Evolutionary conservation across 2,797 vertebrate species (phyloP).

Genomic region (Chelmon rostratus): DNA sequence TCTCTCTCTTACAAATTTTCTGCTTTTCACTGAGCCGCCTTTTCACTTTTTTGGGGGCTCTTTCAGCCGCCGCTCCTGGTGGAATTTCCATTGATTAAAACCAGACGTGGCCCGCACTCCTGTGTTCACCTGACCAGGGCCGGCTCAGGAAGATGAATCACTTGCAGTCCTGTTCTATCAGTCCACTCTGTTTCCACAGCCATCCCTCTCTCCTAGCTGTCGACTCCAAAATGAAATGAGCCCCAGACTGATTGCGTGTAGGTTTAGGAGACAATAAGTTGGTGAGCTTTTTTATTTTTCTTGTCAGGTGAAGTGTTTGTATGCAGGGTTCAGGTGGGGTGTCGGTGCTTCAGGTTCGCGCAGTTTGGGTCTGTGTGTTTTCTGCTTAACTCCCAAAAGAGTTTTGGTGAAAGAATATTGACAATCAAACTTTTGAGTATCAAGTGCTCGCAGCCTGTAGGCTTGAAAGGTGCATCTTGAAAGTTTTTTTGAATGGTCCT

Average conservation of each 20-base stretch:
- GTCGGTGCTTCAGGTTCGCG: neutral
- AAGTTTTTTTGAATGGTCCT: neutral
- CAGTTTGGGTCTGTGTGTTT: conserved; percentile 1
- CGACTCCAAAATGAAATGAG: conserved; percentile 49
- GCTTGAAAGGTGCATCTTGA: neutral
- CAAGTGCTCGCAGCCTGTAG: conserved; percentile 1
- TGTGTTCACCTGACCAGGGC: conserved; percentile 60
- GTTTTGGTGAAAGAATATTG: neutral
- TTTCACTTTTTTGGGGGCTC: conserved; percentile 61
- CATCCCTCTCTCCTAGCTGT: conserved; percentile 42
- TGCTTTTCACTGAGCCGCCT: conserved; percentile 68
- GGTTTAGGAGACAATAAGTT: conserved; percentile 33
- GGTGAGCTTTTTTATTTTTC: neutral
- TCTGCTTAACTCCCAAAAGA: conserved; percentile 15
- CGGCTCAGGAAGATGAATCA: conserved; percentile 75
- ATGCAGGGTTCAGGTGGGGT: neutral
- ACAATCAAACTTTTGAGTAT: conserved; percentile 13
- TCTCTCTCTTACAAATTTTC: conserved; percentile 73
- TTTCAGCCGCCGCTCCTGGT: conserved; percentile 72
- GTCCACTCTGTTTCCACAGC: conserved; percentile 41
- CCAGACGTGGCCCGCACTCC: conserved; percentile 69
- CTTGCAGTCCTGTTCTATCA: conserved; percentile 57
- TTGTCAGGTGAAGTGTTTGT: neutral
- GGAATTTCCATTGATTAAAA: conserved; percentile 84
- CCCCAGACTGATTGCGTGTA: conserved; percentile 47